Evolutionary conservation across 2,797 vertebrate genomes (phyloP).

Genomic region (Eulemur rubriventer): DNA sequence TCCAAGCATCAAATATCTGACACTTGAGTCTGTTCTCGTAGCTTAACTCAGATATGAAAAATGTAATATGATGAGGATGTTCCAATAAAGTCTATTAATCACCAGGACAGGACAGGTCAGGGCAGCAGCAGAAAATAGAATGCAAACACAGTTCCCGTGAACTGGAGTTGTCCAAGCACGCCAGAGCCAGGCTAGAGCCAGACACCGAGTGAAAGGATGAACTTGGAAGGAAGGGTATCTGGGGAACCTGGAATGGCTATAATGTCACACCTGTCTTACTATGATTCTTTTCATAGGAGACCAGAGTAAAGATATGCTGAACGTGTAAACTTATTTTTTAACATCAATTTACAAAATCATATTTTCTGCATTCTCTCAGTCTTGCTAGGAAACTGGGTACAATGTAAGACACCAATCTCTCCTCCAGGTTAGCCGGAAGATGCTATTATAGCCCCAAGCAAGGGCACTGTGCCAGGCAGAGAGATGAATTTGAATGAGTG

Average conservation of each 20-base stretch:
- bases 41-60: background rate
- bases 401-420: background rate
- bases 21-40: background rate
- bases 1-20: background rate
- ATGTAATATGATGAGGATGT: background rate
- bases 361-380: background rate
- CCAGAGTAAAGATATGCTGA: background rate
- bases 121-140: background rate
- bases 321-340: constrained; percentile 1
- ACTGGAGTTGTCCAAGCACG: background rate
- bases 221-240: background rate
- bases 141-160: fast-evolving
- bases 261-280: background rate
- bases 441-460: background rate
- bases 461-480: constrained; percentile 1
- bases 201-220: background rate
- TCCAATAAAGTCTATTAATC: background rate
- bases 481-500: background rate
- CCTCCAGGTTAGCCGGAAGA: background rate
- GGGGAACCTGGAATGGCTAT: background rate
- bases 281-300: background rate
- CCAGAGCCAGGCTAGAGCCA: background rate
- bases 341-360: background rate
- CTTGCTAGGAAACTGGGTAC: constrained; percentile 10
- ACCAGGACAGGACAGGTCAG: background rate